Percentiles rank a stretch among this genome's conserved stretches.
Evolutionary conservation across 2,888 invertebrate species (phyloP).

Genomic region (Pseudoips prasinana): DNA sequence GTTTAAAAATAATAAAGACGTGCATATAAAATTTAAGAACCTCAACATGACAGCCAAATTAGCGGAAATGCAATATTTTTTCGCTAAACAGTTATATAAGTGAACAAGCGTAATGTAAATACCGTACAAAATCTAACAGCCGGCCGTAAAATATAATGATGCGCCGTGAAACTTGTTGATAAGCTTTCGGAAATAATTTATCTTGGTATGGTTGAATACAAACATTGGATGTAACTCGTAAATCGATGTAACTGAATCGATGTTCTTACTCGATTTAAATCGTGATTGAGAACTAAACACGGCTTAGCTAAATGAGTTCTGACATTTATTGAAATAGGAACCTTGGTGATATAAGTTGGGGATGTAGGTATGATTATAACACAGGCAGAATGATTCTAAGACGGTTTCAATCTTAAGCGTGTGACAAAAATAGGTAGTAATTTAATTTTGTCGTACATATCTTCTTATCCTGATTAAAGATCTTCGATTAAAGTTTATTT

Average conservation of each 20-base stretch:
- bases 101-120: constrained; percentile 13
- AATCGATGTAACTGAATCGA: constrained; percentile 19
- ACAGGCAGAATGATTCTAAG: too few relatives aligned
- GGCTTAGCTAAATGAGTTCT: constrained; percentile 23
- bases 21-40: constrained; percentile 4
- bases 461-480: too few relatives aligned
- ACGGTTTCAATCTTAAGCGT: too few relatives aligned
- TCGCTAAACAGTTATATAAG: constrained; percentile 18
- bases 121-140: constrained; percentile 17
- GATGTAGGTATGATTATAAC: too few relatives aligned
- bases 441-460: too few relatives aligned
- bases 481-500: too few relatives aligned
- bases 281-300: neutral
- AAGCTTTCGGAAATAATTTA: constrained; percentile 25
- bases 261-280: constrained; percentile 14
- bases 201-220: constrained; percentile 18
- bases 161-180: constrained; percentile 11
- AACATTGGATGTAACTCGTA: constrained; percentile 26
- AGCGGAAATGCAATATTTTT: constrained; percentile 20
- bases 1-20: neutral
- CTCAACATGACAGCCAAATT: constrained; percentile 6
- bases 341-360: too few relatives aligned
- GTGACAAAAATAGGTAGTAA: too few relatives aligned
- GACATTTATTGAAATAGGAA: constrained; percentile 18
- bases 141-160: constrained; percentile 13